phyloP scores from a whole-genome alignment of 2,888 invertebrate species.

The Xestia c-nigrum region DNA sequence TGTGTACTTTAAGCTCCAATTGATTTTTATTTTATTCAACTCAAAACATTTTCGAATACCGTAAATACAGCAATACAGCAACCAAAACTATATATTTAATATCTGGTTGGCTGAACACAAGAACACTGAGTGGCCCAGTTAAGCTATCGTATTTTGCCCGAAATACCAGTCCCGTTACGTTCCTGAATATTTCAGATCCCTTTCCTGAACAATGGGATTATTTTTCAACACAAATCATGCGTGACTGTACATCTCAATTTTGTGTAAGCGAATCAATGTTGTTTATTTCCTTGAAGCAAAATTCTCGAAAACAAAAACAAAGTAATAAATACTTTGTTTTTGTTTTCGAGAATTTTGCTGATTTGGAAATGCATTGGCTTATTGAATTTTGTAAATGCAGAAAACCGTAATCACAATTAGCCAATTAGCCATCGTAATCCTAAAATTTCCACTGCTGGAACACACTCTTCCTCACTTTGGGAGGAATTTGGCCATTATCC shows the following conservation, averaged over 20 bases:
- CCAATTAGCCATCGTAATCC: not conserved
- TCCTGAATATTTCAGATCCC: constrained; percentile 72
- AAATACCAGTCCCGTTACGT: constrained; percentile 69
- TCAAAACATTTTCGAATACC: constrained; percentile 11
- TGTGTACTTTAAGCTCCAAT: not conserved
- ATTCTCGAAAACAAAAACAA: no score
- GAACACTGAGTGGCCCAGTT: constrained; percentile 45
- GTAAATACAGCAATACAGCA: not conserved
- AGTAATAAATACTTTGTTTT: constrained; percentile 10
- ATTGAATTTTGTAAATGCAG: not conserved
- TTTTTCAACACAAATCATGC: constrained; percentile 70
- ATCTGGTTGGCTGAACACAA: constrained; percentile 30
- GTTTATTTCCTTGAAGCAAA: constrained; percentile 16
- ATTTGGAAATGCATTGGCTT: not conserved
- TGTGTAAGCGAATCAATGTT: constrained; percentile 33
- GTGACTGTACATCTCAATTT: constrained; percentile 49
- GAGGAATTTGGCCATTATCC: not conserved
- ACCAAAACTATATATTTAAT: constrained; percentile 19
- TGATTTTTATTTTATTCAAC: not conserved
- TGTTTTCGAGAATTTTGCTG: not conserved
- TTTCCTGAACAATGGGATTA: constrained; percentile 67
- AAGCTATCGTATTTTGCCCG: constrained; percentile 67
- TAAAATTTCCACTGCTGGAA: not conserved
- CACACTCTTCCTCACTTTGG: not conserved
- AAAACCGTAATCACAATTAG: not conserved